Base-by-base conservation (phyloP, 2,888 invertebrate genomes). In the Drosophila quinaria region DNA sequence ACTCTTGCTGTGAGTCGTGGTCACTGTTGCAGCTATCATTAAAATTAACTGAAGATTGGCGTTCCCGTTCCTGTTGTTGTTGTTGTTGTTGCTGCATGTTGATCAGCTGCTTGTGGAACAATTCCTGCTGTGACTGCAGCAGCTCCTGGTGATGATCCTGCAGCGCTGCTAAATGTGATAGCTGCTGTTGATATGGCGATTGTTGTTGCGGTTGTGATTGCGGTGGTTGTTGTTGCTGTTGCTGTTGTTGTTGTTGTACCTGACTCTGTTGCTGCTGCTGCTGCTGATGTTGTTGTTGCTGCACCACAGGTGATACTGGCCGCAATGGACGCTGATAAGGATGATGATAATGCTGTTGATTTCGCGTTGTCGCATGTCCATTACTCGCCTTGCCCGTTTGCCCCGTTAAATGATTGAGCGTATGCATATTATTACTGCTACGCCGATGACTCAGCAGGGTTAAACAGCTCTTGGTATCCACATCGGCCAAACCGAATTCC, bases 1-100 rank as follows among this genome's bases (percentile, higher is more conserved):
- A 91, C 75, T 92, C 91, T 76, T 87, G 89, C 78, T 90, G 91
- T 22, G 89, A 86, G 67, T 87, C 87, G 63, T 80, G 80, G 61
- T 87, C 89, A 64, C 77, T 82, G 83, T 74, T 72, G 74, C 78
- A 74, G 64, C 71, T 76, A 65, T 89, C 89, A 64, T 81, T 87
- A 49, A 62, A 89, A 63, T 71, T 71, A 55, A 39, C 69, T 47
- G 77, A 44, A 11, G 67, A 37, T 8, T 72, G 67, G 5, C 63
- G 71, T 33, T 83, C 78, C 22, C 66, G 35, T 22, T 80, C 70
- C 29, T 74, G 70, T 39, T 80, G 86, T 22, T 81, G 35, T 13
- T 35, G 35, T 25, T 81, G 35, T 6, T 37, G 35, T 37, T 37
- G 69, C 54, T 88, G 85, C 75, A 88, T 74, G 31, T 80, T 87